These are phyloP conservation scores for Empidonax traillii DNA, from an alignment of 2,113 vertebrate genomes.

Conservation along the genomic window DNA sequence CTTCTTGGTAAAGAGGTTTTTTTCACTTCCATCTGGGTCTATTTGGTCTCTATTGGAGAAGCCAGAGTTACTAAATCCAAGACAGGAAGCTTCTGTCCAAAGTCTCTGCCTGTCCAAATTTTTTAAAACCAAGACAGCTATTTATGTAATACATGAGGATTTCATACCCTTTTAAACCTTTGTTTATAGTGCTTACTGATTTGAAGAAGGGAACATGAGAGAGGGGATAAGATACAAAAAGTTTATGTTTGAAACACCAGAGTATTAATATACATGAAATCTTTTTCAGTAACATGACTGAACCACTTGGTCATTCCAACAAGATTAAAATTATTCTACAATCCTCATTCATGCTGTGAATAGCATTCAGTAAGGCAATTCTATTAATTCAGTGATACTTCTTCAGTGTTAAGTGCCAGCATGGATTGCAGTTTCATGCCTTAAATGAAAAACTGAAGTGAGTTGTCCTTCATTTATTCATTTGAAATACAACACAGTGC, in stretches of 20 bases:
- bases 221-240: neutral
- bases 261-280: neutral
- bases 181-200: neutral
- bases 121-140: neutral
- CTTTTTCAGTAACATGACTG: neutral
- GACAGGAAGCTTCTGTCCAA: neutral
- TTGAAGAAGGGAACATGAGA: neutral
- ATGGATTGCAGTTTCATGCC: neutral
- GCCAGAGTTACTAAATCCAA: too few relatives aligned
- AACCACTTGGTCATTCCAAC: neutral
- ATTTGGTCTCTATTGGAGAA: neutral
- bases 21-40: neutral
- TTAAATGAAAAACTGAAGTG: constrained; percentile 7
- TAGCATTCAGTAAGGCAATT: neutral
- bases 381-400: constrained; percentile 32
- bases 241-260: neutral
- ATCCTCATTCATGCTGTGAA: neutral
- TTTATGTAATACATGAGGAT: neutral
- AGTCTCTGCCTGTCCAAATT: neutral
- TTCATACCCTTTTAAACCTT: neutral
- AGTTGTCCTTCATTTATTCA: neutral
- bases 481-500: neutral
- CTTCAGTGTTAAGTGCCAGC: neutral
- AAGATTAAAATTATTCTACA: constrained; percentile 13
- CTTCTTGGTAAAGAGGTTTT: neutral